Conservation (phyloP, 1,140 invertebrate genomes). For the Nephotettix cincticeps region DNA sequence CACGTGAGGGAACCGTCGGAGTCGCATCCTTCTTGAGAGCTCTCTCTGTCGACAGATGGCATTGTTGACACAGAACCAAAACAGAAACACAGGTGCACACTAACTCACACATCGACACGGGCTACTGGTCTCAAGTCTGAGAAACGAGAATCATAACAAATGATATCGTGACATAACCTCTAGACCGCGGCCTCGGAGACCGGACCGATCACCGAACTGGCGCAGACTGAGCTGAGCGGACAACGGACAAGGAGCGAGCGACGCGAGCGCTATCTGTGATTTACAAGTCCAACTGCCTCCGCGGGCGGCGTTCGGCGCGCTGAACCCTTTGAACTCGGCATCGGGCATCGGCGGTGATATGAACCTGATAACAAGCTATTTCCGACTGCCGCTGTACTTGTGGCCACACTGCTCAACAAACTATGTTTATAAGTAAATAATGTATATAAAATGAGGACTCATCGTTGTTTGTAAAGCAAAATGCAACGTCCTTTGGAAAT, state of each 20-base stretch:
- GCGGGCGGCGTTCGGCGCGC: no score
- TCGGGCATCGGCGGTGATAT: no score
- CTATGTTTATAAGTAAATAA: no score
- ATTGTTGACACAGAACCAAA: not conserved
- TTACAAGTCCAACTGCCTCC: slow-evolving; percentile 11
- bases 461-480: no score
- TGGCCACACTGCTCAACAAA: no score
- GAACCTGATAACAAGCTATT: no score
- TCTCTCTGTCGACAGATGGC: slow-evolving; percentile 2
- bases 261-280: slow-evolving; percentile 3
- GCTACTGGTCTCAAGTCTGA: not conserved
- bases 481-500: no score
- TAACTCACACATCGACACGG: not conserved
- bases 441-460: no score
- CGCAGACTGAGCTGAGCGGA: no score
- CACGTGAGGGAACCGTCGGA: slow-evolving; percentile 54
- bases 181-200: not conserved
- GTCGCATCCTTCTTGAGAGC: slow-evolving; percentile 43
- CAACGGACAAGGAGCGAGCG: no score
- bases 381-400: not conserved
- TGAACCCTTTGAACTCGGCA: no score
- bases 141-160: not conserved
- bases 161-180: not conserved
- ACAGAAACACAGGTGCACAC: not conserved
- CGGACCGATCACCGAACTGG: not conserved